Evolutionary conservation across 2,888 invertebrate species (phyloP), one percentile per base, ranked within the genome.

Genomic region (Nezara viridula): DNA sequence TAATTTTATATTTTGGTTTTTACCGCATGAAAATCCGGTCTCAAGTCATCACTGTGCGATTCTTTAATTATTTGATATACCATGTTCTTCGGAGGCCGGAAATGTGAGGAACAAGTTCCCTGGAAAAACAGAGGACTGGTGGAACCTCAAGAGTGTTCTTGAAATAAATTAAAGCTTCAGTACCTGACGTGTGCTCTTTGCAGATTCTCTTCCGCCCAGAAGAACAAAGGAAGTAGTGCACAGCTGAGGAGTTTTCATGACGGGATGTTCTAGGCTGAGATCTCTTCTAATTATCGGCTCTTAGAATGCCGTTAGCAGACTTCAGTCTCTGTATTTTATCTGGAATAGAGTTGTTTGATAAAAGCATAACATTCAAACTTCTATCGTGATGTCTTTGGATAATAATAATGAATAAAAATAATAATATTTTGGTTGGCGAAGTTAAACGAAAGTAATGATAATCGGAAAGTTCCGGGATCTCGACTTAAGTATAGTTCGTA

Each of bases 141-240:
- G 66, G 19, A 73, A 37, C 6, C 37, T 21, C 19, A 2, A 3
- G 66, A 32, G 66, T 37, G 37, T 73, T 37, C 66, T 73, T 73
- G 66, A 73, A 73, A 73, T 73, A 73, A 73, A 73, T 73, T 73
- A 73, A 73, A 73, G 32, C 7, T 73, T 32, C 32, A 73, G 32
- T 37, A 21, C 27, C 66, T 73, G 66, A 73, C 66, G 66, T 73
- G 66, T 73, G 21, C 32, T 37, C 66, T 73, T 73, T 73, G 66
- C 66, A 21, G 66, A 73, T 73, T 73, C 66, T 27, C 32, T 73
- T 73, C 66, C 66, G 24, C 66, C 66, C 37, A 21, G 37, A 37
- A 16, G 66, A 73, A 73, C 66, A 73, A 73, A 73, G 66, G 66
- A 9, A 14, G 60, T 55, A n/a, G 12, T 1, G 27, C 5, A 4